These are phyloP conservation scores for Noctilio leporinus DNA, from an alignment of 2,113 vertebrate genomes.

Conservation along the genomic window DNA sequence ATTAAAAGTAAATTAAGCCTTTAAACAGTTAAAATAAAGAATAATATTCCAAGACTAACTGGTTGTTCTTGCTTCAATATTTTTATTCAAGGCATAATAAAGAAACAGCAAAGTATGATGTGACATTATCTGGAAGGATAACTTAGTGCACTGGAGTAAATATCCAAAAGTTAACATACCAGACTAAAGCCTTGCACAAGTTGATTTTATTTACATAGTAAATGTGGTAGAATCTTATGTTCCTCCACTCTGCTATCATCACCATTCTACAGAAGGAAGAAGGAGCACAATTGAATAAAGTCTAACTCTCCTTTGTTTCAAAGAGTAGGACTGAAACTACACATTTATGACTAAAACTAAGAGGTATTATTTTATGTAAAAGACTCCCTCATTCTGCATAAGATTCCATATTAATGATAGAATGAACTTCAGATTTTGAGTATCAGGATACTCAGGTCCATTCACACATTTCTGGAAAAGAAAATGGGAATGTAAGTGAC, in stretches of 20 bases:
- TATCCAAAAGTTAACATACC: not conserved
- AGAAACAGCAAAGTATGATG: not conserved
- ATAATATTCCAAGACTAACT: not conserved
- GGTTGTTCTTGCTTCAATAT: not conserved
- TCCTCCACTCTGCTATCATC: not conserved
- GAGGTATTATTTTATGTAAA: not conserved
- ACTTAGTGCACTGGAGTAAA: not conserved
- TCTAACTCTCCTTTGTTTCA: not conserved
- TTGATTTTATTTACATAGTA: not conserved
- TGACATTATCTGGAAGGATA: not conserved
- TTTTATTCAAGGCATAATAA: not conserved
- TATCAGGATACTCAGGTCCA: not conserved
- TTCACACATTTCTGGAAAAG: not conserved
- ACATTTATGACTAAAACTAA: not conserved
- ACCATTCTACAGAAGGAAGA: not conserved
- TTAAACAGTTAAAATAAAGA: not conserved
- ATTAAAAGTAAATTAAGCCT: not conserved
- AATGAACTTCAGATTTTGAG: not conserved
- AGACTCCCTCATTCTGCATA: no score
- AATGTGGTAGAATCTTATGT: not conserved
- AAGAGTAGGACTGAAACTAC: not conserved
- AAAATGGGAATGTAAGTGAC: not conserved
- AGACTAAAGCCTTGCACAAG: not conserved
- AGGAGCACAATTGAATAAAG: not conserved
- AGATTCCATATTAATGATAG: no score